Conservation (phyloP, 2,888 invertebrate species). For the Rhorus exstirpatorius region DNA sequence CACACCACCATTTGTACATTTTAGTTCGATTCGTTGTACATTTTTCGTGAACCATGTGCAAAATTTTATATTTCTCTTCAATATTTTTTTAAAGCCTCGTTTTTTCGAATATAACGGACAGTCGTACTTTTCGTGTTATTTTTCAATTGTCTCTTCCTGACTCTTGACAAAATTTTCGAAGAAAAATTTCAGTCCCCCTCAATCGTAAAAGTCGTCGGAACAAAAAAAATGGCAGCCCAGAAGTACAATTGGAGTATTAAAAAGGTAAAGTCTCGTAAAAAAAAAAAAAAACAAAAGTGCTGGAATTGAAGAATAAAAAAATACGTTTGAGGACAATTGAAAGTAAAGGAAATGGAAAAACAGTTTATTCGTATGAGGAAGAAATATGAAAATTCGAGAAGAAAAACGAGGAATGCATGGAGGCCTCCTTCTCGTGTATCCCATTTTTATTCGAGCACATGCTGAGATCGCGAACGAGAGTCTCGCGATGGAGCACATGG, state of each 20-base stretch:
- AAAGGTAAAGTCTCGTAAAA: too few species aligned
- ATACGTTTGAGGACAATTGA: background rate
- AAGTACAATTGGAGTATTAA: too few species aligned
- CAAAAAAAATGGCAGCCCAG: too few species aligned
- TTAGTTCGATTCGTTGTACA: constrained; percentile 27
- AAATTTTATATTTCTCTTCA: background rate
- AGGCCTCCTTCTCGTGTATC: constrained; percentile 30
- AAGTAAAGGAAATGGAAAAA: constrained; percentile 11
- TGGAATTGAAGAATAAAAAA: background rate
- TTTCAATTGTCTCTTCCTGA: too few species aligned
- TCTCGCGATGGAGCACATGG: constrained; percentile 75
- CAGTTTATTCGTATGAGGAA: constrained; percentile 11
- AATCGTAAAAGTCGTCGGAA: background rate
- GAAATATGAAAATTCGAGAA: constrained; percentile 23
- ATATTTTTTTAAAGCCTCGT: background rate
- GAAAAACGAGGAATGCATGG: constrained; percentile 43
- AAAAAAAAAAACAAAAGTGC: too few species aligned
- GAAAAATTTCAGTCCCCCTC: too few species aligned
- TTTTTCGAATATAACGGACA: too few species aligned
- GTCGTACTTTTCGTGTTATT: too few species aligned
- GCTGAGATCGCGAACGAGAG: constrained; percentile 57
- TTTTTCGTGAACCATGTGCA: background rate
- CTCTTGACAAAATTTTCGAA: too few species aligned
- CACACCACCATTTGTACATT: constrained; percentile 20
- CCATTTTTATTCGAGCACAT: constrained; percentile 53